These are phyloP conservation scores for Mylabris phalerata DNA, from an alignment of 1,140 invertebrate genomes.

Conservation along the genomic window DNA sequence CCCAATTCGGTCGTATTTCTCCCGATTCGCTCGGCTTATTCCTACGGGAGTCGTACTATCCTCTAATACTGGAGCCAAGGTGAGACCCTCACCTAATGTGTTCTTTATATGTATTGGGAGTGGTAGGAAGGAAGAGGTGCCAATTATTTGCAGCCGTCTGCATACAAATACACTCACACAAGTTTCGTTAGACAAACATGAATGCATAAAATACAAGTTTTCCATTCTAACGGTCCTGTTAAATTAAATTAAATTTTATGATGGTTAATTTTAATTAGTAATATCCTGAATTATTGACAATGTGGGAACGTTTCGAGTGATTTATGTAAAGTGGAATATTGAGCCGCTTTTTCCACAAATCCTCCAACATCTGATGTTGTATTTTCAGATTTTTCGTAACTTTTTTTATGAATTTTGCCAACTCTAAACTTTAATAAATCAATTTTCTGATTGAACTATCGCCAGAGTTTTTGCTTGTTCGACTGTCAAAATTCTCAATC, in stretches of 20 bases:
- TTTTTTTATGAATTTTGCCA: too few species aligned
- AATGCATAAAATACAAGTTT: too few species aligned
- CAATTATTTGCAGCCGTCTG: conserved; percentile 16
- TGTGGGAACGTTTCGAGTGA: not conserved
- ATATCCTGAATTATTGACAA: too few species aligned
- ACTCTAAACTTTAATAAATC: too few species aligned
- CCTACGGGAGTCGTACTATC: conserved; percentile 11
- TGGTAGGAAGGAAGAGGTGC: conserved; percentile 2
- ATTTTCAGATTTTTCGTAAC: too few species aligned
- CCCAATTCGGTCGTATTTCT: conserved; percentile 24
- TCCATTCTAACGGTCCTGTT: too few species aligned
- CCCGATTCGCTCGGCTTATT: conserved; percentile 16
- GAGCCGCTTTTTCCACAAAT: not conserved
- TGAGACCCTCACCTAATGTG: conserved; percentile 23
- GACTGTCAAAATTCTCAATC: too few species aligned
- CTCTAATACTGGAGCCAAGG: conserved; percentile 17
- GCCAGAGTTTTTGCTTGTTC: too few species aligned
- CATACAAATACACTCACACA: not conserved
- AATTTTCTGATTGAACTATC: too few species aligned
- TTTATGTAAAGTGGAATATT: conserved; percentile 1
- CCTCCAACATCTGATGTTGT: too few species aligned
- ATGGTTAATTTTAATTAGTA: not conserved
- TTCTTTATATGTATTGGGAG: conserved; percentile 26
- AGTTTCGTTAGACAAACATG: not conserved
- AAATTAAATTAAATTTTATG: not conserved